Evolutionary conservation across 92 coral and sea anemone genomes (phyloP).

Genomic region (Heteractis magnifica): DNA sequence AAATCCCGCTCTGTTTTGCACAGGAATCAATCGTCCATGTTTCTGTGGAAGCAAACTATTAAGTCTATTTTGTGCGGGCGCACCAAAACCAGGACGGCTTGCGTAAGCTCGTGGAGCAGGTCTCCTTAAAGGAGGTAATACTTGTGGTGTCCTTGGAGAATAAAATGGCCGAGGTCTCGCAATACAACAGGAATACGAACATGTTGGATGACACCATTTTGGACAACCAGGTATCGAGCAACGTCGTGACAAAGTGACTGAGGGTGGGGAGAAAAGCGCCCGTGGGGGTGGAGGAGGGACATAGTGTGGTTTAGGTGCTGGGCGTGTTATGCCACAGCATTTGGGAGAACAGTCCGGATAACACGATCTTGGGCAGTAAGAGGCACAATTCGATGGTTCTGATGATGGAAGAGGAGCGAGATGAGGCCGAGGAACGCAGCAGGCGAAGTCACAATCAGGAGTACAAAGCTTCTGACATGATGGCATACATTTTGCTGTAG

Average conservation of each 20-base stretch:
- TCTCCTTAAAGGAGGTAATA: background rate
- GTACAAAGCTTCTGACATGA: constrained; percentile 32
- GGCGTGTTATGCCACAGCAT: constrained; percentile 1
- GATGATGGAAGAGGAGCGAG: background rate
- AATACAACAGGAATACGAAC: constrained; percentile 17
- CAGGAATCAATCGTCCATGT: constrained; percentile 1
- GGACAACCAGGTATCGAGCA: constrained; percentile 14
- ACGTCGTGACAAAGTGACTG: background rate
- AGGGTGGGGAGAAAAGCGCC: background rate
- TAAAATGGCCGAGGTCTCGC: constrained; percentile 1
- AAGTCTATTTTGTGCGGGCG: background rate
- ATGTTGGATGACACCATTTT: constrained; percentile 13
- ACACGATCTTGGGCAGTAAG: constrained; percentile 27
- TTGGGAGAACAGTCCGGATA: constrained; percentile 9
- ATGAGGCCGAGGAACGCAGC: constrained; percentile 22
- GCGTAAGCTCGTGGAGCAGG: background rate
- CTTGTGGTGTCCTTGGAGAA: background rate
- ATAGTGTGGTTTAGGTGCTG: background rate
- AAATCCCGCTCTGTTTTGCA: background rate
- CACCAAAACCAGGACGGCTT: background rate
- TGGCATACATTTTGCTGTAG: constrained; percentile 19
- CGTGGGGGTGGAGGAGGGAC: constrained; percentile 2
- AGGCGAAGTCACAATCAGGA: constrained; percentile 39
- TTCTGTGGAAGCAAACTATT: background rate
- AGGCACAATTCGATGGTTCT: constrained; percentile 1